Conservation (phyloP, 2,797 vertebrate species). For the Argyrosomus regius region DNA sequence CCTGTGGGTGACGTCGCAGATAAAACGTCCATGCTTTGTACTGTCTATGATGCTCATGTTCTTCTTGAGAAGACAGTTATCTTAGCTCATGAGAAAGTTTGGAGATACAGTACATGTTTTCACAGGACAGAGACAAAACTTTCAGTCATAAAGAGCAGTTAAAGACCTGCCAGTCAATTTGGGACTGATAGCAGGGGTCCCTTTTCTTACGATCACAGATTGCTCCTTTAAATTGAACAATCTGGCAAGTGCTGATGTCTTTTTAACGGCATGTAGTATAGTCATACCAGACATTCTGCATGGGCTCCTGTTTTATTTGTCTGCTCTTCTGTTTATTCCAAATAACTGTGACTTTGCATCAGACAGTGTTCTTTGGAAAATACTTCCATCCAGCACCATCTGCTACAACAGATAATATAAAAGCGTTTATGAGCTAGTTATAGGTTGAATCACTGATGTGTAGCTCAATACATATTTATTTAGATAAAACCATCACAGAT, state of each 20-base stretch:
- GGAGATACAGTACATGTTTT: neutral
- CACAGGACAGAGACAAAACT: neutral
- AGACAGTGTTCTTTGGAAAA: neutral
- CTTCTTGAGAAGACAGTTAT: neutral
- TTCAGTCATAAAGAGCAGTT: no score
- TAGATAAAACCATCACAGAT: constrained; percentile 11
- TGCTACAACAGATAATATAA: neutral
- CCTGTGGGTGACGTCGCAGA: no score
- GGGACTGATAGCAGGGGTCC: neutral
- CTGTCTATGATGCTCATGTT: no score
- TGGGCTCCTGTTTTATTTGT: constrained; percentile 6
- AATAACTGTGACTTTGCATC: constrained; percentile 14
- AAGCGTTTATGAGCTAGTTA: neutral
- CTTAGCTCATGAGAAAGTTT: neutral
- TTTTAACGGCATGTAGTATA: constrained; percentile 18
- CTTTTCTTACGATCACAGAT: neutral
- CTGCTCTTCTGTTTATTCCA: constrained; percentile 6
- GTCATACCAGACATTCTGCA: neutral
- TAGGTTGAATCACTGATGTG: constrained; percentile 11
- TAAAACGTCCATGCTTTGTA: no score
- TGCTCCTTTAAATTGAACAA: neutral
- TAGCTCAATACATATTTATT: neutral
- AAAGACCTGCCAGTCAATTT: neutral
- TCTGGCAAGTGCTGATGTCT: neutral
- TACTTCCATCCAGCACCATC: neutral